Conservation (phyloP, 1,140 invertebrate species). For the Rhopalosiphum padi region DNA sequence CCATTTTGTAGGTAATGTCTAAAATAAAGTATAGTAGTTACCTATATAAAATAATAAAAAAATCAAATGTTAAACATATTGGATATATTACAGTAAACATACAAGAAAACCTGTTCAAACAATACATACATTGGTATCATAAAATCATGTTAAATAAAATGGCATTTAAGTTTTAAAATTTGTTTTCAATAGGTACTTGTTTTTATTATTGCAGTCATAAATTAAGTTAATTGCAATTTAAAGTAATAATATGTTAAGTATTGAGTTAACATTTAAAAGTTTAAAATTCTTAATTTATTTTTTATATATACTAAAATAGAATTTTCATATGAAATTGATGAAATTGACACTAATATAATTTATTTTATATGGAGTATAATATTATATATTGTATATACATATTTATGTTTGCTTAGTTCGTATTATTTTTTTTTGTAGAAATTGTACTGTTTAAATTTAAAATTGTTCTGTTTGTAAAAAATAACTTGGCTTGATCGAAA, state of each 20-base stretch:
- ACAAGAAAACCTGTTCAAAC: slow-evolving; percentile 12
- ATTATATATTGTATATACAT: not conserved
- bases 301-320: not conserved
- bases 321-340: not conserved
- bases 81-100: not conserved
- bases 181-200: not conserved
- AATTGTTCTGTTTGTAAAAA: not conserved
- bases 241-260: not conserved
- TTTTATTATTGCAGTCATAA: too few species aligned
- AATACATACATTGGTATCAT: not conserved
- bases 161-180: not conserved
- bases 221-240: not conserved
- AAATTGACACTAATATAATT: too few species aligned
- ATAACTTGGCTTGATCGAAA: not conserved
- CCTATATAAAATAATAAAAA: not conserved
- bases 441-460: too few species aligned
- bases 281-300: not conserved
- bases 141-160: not conserved
- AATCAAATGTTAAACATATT: not conserved
- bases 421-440: too few species aligned
- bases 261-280: not conserved
- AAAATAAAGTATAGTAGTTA: not conserved
- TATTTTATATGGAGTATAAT: too few species aligned
- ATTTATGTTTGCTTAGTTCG: not conserved
- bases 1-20: not conserved